Percentiles rank a stretch among this genome's conserved stretches.
Evolutionary conservation across 2,888 invertebrate genomes (phyloP).

Genomic region (Tetranychus truncatus): DNA sequence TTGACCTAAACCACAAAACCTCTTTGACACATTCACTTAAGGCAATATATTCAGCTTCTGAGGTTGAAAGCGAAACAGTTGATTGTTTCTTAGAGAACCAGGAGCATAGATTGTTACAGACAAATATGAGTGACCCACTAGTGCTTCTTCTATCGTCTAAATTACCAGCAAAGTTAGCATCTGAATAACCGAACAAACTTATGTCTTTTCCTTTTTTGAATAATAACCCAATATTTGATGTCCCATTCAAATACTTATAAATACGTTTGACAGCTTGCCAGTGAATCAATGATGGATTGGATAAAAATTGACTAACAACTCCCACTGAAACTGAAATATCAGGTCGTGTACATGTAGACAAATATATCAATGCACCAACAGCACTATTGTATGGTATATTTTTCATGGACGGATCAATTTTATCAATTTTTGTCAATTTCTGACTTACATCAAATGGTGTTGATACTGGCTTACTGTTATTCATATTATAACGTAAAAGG

Average conservation of each 20-base stretch:
- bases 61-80: slow-evolving; percentile 19
- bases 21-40: slow-evolving; percentile 13
- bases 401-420: not conserved
- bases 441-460: not conserved
- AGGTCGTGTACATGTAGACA: slow-evolving; percentile 15
- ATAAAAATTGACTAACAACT: not conserved
- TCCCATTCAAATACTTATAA: slow-evolving; percentile 16
- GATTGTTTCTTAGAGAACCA: slow-evolving; percentile 20
- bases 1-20: slow-evolving; percentile 13
- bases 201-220: slow-evolving; percentile 2
- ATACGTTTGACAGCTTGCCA: slow-evolving; percentile 11
- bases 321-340: slow-evolving; percentile 16
- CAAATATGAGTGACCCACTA: slow-evolving; percentile 19
- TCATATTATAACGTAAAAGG: slow-evolving; percentile 11
- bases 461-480: not conserved
- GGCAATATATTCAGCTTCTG: slow-evolving; percentile 22
- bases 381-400: not conserved
- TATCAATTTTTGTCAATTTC: not conserved
- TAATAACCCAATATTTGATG: not conserved
- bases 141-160: slow-evolving; percentile 15
- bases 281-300: slow-evolving; percentile 8
- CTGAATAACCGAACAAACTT: slow-evolving; percentile 18
- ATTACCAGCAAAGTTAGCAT: slow-evolving; percentile 25
- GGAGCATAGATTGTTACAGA: slow-evolving; percentile 14
- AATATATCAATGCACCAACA: slow-evolving; percentile 16